Base-by-base conservation (phyloP, 2,113 vertebrate genomes). In the rabbit (Oryctolagus cuniculus) region DNA sequence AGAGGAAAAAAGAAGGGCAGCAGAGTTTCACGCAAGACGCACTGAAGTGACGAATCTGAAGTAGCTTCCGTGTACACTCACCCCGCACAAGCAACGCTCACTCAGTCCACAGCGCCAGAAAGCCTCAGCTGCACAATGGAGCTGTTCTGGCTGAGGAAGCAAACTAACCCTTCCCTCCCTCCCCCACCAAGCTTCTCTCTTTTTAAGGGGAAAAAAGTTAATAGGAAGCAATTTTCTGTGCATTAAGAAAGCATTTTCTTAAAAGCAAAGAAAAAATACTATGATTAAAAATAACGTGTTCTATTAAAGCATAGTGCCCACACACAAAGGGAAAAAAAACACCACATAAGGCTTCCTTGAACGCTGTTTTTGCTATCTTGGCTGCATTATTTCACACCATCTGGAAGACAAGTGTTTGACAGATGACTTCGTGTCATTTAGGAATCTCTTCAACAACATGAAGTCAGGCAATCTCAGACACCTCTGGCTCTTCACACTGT, bases 11-110 rank as follows among this genome's bases (percentile, higher is more conserved):
- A 87, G 70, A n/a, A 49, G 66, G 80, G 88, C 66, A 95, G 93
- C 58, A 2, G 87, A 74, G 87, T 66, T 73, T 93, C 93, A 17
- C 49, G 89, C 55, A 86, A 94, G 96, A 94, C 22, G n/a, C 67
- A 72, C 0, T 93, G 87, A 96, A 98, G 96, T 95, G 97, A 97
- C 90, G 84, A 94, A 96, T 55, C 16, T 96, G 96, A 98, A 97
- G 95, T 93, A 94, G 69, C 53, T 51, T 79, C 73, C 4, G 85
- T 96, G 72, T 67, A 36, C 86, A 93, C 83, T 96, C 96, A 96
- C 93, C 93, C 84, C 94, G 96, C 51, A 66, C 58, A 80, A 79
- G 88, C 27, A 61, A 13, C 94, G 97, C 49, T 70, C 61, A 24
- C 70, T 49, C 92, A 80, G 31, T 74, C 81, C 95, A 78, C 87